Evolutionary conservation across 2,113 vertebrate genomes (phyloP).

Genomic region (Saguinus imperator): DNA sequence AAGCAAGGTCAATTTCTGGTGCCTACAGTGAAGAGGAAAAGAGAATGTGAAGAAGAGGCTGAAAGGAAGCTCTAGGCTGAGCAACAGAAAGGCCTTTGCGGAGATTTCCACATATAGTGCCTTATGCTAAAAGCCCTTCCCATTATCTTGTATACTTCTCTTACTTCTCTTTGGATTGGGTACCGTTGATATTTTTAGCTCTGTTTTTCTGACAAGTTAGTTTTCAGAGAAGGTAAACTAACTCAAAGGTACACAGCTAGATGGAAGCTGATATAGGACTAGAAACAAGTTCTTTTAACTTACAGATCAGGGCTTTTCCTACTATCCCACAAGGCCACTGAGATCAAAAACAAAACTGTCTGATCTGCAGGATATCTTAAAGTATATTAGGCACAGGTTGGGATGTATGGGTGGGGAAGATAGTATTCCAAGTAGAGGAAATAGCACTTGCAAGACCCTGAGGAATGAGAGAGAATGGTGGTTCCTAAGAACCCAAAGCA

Average conservation of each 20-base stretch:
- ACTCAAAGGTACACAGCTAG: neutral
- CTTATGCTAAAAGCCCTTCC: neutral
- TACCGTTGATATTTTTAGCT: conserved; percentile 10
- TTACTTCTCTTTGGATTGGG: neutral
- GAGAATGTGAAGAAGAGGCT: neutral
- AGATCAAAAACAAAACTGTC: neutral
- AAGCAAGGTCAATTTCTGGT: neutral
- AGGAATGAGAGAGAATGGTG: neutral
- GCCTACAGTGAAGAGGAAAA: neutral
- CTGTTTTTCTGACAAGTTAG: conserved; percentile 4
- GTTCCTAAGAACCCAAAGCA: neutral
- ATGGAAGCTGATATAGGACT: neutral
- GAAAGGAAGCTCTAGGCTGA: neutral
- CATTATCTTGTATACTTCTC: neutral
- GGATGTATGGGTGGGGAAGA: neutral
- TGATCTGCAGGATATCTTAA: neutral
- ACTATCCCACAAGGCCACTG: neutral
- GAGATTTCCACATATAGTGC: neutral
- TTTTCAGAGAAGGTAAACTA: conserved; percentile 31
- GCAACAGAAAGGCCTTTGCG: neutral
- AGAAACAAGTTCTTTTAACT: neutral
- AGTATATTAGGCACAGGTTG: neutral
- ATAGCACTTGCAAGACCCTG: neutral
- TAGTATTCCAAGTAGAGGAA: neutral
- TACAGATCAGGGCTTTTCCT: neutral